Conservation (phyloP, 2,797 vertebrate genomes). For the Microcaecilia unicolor region DNA sequence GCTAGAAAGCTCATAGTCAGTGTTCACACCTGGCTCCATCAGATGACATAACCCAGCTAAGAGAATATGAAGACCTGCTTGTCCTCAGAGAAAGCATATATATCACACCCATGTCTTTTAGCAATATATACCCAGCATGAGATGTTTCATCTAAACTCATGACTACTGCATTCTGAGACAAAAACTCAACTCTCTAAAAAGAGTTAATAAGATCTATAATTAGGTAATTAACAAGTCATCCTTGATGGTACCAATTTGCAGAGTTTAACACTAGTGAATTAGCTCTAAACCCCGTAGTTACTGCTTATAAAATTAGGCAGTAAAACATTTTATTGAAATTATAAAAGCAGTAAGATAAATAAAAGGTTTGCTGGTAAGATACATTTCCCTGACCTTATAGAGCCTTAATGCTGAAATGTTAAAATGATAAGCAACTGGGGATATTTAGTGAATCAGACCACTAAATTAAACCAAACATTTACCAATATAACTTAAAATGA, state of each 20-base stretch:
- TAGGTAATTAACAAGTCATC: neutral
- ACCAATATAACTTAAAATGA: too few species aligned
- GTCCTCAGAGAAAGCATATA: too few species aligned
- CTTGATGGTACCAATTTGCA: conserved; percentile 2
- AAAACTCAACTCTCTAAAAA: neutral
- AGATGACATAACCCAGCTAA: too few species aligned
- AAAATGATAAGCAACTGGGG: neutral
- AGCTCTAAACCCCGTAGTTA: neutral
- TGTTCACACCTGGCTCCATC: too few species aligned
- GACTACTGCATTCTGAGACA: too few species aligned
- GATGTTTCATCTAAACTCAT: too few species aligned
- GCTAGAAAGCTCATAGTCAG: too few species aligned
- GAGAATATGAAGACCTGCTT: too few species aligned
- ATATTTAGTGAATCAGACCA: too few species aligned
- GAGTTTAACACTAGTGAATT: conserved; percentile 7
- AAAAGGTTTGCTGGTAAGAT: neutral
- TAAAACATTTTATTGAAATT: neutral
- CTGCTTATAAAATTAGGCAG: conserved; percentile 4
- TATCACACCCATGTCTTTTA: too few species aligned
- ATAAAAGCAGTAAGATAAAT: conserved; percentile 5
- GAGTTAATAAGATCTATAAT: neutral
- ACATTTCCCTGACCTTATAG: neutral
- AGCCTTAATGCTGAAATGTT: neutral
- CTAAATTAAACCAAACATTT: too few species aligned
- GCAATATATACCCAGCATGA: too few species aligned